These are phyloP conservation scores for Pseudomyrmex dendroicus DNA, from an alignment of 1,140 invertebrate species.

Conservation along the genomic window DNA sequence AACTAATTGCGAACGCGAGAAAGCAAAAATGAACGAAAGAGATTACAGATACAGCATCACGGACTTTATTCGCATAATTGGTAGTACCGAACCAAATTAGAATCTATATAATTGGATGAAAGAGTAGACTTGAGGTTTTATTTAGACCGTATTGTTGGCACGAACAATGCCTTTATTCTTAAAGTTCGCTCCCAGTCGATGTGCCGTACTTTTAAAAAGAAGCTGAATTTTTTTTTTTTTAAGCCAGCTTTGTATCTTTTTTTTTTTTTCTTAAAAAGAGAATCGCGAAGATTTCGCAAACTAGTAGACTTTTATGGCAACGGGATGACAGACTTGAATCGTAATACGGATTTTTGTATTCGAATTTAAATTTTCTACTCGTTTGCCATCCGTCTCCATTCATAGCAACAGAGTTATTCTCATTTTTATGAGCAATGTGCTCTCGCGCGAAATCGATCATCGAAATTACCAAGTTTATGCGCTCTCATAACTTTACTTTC, in stretches of 20 bases:
- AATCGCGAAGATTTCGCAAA: slow-evolving; percentile 20
- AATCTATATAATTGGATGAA: slow-evolving; percentile 3
- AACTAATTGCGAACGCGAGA: neutral
- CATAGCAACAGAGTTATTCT: slow-evolving; percentile 10
- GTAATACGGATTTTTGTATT: neutral
- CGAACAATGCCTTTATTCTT: slow-evolving; percentile 14
- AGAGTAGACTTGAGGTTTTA: neutral
- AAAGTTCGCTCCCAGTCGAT: neutral
- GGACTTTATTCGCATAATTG: slow-evolving; percentile 2
- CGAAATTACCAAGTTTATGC: slow-evolving; percentile 22
- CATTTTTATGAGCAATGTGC: slow-evolving; percentile 33
- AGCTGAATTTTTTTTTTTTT: slow-evolving; percentile 14
- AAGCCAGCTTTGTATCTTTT: neutral
- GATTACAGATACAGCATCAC: neutral
- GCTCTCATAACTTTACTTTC: slow-evolving; percentile 9
- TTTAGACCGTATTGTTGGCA: slow-evolving; percentile 5
- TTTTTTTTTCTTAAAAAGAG: neutral
- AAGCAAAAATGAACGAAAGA: neutral
- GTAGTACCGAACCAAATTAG: neutral
- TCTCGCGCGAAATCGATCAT: slow-evolving; percentile 29
- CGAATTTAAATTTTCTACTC: neutral
- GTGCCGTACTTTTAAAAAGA: neutral
- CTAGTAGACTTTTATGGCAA: slow-evolving; percentile 25
- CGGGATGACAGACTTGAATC: neutral
- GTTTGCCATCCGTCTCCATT: slow-evolving; percentile 5